Conservation (phyloP, 2,113 vertebrate species). For the Barbus barbus region DNA sequence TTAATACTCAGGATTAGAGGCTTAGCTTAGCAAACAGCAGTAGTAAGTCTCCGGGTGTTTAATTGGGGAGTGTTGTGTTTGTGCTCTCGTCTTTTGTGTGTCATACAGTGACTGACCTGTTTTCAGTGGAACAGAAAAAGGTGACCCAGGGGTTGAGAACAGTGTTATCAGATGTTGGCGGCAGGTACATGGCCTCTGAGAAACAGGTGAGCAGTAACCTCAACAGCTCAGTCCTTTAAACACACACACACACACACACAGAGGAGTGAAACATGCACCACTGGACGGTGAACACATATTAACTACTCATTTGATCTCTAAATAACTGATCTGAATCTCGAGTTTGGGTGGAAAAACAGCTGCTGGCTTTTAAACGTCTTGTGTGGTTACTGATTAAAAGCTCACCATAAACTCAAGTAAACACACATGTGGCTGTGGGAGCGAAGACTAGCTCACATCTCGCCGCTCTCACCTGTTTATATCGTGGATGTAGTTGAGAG, state of each 20-base stretch:
- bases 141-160: constrained; percentile 94
- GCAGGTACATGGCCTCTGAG: constrained; percentile 97
- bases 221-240: constrained; percentile 86
- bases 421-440: not conserved
- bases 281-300: not conserved
- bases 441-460: too few species aligned
- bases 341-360: constrained; percentile 16
- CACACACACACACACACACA: constrained; percentile 2
- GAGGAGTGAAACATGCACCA: not conserved
- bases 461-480: constrained; percentile 86
- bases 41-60: not conserved
- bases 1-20: not conserved
- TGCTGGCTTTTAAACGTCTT: not conserved
- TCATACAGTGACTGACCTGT: constrained; percentile 78
- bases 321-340: constrained; percentile 11
- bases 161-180: constrained; percentile 84
- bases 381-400: constrained; percentile 48
- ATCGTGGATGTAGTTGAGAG: constrained; percentile 92
- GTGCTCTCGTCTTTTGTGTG: too few species aligned
- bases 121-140: constrained; percentile 97
- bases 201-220: constrained; percentile 94
- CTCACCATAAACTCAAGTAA: constrained; percentile 19
- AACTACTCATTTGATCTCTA: too few species aligned
- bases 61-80: constrained; percentile 9
- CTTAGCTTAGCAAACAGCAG: not conserved